Base-by-base conservation (phyloP, 2,113 vertebrate species). In the Xyliphius kryptos region DNA sequence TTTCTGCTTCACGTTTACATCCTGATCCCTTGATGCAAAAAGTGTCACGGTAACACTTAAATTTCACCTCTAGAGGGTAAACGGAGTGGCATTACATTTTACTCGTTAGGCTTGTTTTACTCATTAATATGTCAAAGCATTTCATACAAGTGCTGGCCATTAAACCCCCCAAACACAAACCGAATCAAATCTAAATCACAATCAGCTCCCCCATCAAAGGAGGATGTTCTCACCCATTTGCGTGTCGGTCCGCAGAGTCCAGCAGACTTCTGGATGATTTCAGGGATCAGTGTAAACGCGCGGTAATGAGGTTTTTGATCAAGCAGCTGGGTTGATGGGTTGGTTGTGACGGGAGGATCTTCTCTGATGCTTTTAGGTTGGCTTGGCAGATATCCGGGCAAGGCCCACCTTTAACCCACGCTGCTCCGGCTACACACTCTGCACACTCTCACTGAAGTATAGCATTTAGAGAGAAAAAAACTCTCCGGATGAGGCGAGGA, bases 381-480 rank as follows among this genome's bases (percentile, higher is more conserved):
- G 53, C 80, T 61, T 67, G 56, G 64, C 74, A 77, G 74, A 80
- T 72, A 71, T 62, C 71, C 69, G 72, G 75, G 73, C 49, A 77
- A 82, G 84, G 80, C 80, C 81, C 81, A 76, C 71, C 74, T 26
- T 74, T 62, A 65, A 63, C 65, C 68, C 74, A 22, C 76, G 38
- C 74, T 14, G 64, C 32, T 70, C 70, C 67, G 26, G 66, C 36
- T 61, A 49, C 37, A 65, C 22, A 43, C 55, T 36, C 15, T 16
- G 37, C 66, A 56, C 63, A 68, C 61, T 43, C 55, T 46, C 26
- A 6, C 44, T 41, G 17, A 44, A 2, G 14, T 43, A 37, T n/a
- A 46, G 14, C 12, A 46, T 14, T 6, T 12, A 21, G 1, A 26
- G 14, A 15, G 14, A 15, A 13, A 1, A 43, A 22, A 56, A 46